Conservation (phyloP, 2,888 invertebrate genomes). For the Sinhomidia bicolor region DNA sequence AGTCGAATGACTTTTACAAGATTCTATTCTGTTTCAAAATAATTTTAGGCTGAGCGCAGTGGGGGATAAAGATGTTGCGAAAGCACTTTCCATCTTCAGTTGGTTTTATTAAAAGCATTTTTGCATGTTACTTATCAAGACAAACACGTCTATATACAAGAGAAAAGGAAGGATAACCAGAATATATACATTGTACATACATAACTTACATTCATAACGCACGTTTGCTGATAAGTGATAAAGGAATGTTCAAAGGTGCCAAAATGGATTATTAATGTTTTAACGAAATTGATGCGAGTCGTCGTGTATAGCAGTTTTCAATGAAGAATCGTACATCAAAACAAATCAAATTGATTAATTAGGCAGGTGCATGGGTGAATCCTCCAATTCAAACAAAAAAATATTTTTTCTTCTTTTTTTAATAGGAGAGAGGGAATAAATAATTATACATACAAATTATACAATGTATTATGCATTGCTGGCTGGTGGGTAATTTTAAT, state of each 20-base stretch:
- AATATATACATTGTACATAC: not conserved
- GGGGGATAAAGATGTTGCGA: not conserved
- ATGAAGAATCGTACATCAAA: not conserved
- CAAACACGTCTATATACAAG: constrained; percentile 3
- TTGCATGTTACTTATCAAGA: constrained; percentile 27
- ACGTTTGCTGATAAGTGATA: not conserved
- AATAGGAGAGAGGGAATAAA: not conserved
- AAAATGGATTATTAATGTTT: constrained; percentile 19
- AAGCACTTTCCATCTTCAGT: constrained; percentile 27
- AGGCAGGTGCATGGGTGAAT: not conserved
- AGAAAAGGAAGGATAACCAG: not conserved
- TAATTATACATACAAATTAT: too few species aligned
- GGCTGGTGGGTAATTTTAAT: too few species aligned
- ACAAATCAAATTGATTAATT: constrained; percentile 20
- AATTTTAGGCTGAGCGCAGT: not conserved
- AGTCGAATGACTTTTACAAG: not conserved
- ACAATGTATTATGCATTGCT: not conserved
- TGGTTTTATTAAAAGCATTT: not conserved
- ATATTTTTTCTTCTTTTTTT: not conserved
- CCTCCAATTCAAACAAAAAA: constrained; percentile 15
- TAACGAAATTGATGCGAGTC: not conserved
- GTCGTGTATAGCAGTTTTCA: not conserved
- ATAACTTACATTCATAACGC: not conserved
- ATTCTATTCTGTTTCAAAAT: not conserved
- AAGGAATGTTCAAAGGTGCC: not conserved